Evolutionary conservation across 2,797 vertebrate genomes (phyloP).

Genomic region (Gymnodraco acuticeps): DNA sequence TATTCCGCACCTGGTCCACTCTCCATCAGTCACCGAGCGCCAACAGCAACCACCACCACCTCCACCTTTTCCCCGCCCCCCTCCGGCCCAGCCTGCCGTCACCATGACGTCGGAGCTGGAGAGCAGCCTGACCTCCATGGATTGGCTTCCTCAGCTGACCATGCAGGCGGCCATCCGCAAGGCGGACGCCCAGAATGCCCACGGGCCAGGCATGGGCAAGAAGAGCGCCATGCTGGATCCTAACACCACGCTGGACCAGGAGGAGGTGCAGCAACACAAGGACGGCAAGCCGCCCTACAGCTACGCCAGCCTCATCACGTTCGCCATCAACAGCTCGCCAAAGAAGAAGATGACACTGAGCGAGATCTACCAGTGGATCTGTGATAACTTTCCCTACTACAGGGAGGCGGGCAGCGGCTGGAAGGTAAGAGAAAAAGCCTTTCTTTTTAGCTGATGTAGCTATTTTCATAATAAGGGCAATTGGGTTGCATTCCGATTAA

Average conservation of each 20-base stretch:
- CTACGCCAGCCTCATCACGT: conserved; percentile 95
- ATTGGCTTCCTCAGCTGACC: conserved; percentile 94
- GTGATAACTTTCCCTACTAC: conserved; percentile 96
- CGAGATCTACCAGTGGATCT: conserved; percentile 97
- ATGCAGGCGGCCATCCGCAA: conserved; percentile 95
- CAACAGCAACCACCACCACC: conserved; percentile 49
- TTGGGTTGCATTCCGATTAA: conserved; percentile 5
- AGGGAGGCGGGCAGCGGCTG: conserved; percentile 95
- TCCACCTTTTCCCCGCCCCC: conserved; percentile 70
- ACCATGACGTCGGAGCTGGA: conserved; percentile 96
- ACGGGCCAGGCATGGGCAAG: conserved; percentile 91
- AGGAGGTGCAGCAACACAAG: conserved; percentile 94
- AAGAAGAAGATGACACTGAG: conserved; percentile 98
- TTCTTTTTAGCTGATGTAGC: neutral
- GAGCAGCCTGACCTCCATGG: conserved; percentile 96
- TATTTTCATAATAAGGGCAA: neutral
- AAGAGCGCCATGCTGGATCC: conserved; percentile 91
- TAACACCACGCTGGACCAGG: conserved; percentile 94
- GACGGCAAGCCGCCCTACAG: conserved; percentile 95
- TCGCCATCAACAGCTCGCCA: conserved; percentile 95
- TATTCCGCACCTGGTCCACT: conserved; percentile 52
- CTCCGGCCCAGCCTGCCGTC: conserved; percentile 75
- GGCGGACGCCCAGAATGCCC: conserved; percentile 89
- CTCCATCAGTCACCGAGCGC: conserved; percentile 46
- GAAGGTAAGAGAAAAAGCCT: conserved; percentile 87